A percentile compares a stretch with the other conserved stretches of the same genome.
phyloP scores from a whole-genome alignment of 2,797 vertebrate genomes.

The Ctenopoma multispine region DNA sequence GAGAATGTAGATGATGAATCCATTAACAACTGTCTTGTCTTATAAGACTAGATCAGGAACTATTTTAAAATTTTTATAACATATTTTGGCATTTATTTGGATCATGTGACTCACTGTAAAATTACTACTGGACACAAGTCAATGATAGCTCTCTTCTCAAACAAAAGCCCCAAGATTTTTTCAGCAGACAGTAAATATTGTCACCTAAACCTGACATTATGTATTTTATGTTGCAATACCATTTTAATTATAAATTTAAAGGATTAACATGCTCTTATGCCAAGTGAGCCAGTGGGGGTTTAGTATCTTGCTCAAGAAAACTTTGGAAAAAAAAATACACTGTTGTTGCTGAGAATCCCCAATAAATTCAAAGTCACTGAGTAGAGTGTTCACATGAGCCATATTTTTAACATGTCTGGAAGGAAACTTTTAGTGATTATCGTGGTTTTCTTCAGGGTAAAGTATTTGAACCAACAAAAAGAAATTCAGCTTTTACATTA shows the following conservation, averaged over 20 bases:
- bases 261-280: too few species aligned
- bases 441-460: not conserved
- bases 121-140: not conserved
- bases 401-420: not conserved
- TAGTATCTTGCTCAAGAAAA: not conserved
- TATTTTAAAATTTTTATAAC: too few species aligned
- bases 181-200: too few species aligned
- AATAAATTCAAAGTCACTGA: not conserved
- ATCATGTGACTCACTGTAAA: not conserved
- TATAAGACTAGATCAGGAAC: too few species aligned
- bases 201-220: too few species aligned
- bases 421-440: slow-evolving; percentile 6
- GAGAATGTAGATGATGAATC: not conserved
- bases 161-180: too few species aligned
- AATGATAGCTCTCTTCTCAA: too few species aligned
- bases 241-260: too few species aligned
- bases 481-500: not conserved
- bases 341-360: not conserved
- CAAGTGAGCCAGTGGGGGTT: too few species aligned
- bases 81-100: not conserved
- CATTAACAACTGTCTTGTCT: too few species aligned
- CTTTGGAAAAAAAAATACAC: not conserved
- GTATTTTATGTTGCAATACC: too few species aligned
- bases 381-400: not conserved
- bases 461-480: slow-evolving; percentile 9